A percentile compares a stretch with the other conserved stretches of the same genome.
Conservation (phyloP, 2,113 vertebrate genomes). For the Pimephales promelas region DNA sequence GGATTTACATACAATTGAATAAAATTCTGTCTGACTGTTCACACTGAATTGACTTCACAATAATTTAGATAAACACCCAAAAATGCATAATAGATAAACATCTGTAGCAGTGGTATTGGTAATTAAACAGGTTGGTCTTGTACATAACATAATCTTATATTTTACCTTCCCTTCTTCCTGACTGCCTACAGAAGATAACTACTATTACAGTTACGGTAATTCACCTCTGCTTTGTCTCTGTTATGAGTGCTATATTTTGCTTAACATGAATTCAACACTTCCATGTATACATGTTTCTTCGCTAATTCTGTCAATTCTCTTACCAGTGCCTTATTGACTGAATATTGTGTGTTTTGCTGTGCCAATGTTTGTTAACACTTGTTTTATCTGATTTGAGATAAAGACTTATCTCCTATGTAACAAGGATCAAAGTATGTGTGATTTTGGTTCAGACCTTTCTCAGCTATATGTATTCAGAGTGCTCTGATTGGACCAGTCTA, state of each 20-base stretch:
- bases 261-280: constrained; percentile 63
- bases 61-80: not conserved
- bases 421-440: not conserved
- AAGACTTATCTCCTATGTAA: not conserved
- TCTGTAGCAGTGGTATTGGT: not conserved
- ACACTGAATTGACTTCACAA: not conserved
- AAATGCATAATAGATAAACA: not conserved
- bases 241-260: constrained; percentile 58
- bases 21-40: not conserved
- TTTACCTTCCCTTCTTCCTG: constrained; percentile 71
- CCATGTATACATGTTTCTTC: constrained; percentile 8
- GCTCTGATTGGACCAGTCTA: not conserved
- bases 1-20: not conserved
- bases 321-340: constrained; percentile 18
- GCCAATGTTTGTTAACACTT: not conserved
- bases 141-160: constrained; percentile 73
- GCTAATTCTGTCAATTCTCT: constrained; percentile 17
- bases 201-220: constrained; percentile 99
- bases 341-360: constrained; percentile 29
- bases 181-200: constrained; percentile 95
- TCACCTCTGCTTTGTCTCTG: constrained; percentile 65
- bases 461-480: not conserved
- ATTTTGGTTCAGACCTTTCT: not conserved
- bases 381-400: not conserved
- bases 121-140: constrained; percentile 53